phyloP scores from a whole-genome alignment of 2,797 vertebrate genomes.

The Prunella strophiata region DNA sequence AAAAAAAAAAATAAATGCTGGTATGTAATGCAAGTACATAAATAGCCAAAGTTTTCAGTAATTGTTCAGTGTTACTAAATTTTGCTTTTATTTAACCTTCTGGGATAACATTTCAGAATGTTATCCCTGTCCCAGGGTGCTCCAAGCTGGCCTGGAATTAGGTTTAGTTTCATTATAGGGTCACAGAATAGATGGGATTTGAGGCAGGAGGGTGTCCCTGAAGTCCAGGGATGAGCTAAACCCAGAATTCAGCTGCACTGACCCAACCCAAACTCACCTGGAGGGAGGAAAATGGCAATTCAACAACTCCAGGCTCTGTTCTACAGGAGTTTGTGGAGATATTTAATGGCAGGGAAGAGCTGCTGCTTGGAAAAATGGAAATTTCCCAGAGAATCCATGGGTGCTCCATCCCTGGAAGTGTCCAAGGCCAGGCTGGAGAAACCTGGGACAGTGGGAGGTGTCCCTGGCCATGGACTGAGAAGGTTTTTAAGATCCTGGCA shows the following conservation, averaged over 20 bases:
- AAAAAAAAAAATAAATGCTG: constrained; percentile 2
- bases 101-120: not conserved
- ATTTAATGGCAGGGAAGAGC: not conserved
- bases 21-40: constrained; percentile 53
- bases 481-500: not conserved
- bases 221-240: not conserved
- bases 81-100: constrained; percentile 60
- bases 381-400: not conserved
- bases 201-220: not conserved
- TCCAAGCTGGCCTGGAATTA: not conserved
- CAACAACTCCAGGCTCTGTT: not conserved
- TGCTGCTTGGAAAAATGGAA: not conserved
- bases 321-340: accelerated
- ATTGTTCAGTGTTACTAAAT: constrained; percentile 64
- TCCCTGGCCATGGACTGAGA: not conserved
- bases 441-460: not conserved
- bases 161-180: accelerated
- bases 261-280: not conserved
- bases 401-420: not conserved
- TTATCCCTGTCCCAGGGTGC: not conserved
- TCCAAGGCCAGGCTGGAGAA: not conserved
- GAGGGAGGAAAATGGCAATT: not conserved
- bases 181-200: not conserved
- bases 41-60: constrained; percentile 66
- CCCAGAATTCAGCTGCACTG: not conserved